These are phyloP conservation scores for Musca domestica DNA, from an alignment of 1,140 invertebrate species.

Conservation along the genomic window DNA sequence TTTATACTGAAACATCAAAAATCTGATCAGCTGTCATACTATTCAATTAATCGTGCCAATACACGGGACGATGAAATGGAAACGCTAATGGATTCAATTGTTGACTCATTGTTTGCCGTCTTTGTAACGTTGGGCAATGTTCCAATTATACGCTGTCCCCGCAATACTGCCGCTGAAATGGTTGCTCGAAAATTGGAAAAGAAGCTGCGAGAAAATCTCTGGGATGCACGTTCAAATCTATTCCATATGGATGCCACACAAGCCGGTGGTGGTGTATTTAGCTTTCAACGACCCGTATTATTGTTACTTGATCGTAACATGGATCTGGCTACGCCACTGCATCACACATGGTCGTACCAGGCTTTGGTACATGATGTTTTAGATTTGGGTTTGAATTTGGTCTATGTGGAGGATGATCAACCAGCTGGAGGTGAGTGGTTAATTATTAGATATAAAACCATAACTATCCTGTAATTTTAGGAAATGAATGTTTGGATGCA, in stretches of 20 bases:
- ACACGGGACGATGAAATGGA: slow-evolving; percentile 97
- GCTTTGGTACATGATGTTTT: slow-evolving; percentile 94
- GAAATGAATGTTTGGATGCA: no score
- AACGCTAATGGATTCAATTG: slow-evolving; percentile 88
- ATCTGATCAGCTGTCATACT: slow-evolving; percentile 88
- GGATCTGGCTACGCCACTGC: slow-evolving; percentile 95
- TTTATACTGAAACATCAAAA: slow-evolving; percentile 93
- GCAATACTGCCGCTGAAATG: slow-evolving; percentile 97
- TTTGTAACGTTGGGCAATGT: slow-evolving; percentile 94
- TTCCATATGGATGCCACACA: slow-evolving; percentile 83
- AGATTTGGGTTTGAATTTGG: slow-evolving; percentile 84
- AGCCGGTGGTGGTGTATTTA: slow-evolving; percentile 70
- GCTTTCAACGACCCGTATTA: slow-evolving; percentile 89
- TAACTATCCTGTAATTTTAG: no score
- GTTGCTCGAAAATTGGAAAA: slow-evolving; percentile 96
- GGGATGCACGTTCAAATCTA: slow-evolving; percentile 94
- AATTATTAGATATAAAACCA: no score
- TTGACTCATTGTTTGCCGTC: slow-evolving; percentile 95
- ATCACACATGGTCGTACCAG: slow-evolving; percentile 99
- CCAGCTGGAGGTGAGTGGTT: slow-evolving; percentile 34
- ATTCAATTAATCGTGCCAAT: slow-evolving; percentile 90
- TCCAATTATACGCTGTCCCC: slow-evolving; percentile 92
- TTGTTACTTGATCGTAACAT: slow-evolving; percentile 93
- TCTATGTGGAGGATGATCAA: slow-evolving; percentile 73
- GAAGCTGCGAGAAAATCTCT: slow-evolving; percentile 93